A percentile compares a stretch with the other conserved stretches of the same genome.
These are phyloP conservation scores for Bombus pascuorum DNA, from an alignment of 1,140 invertebrate species.

Conservation along the genomic window DNA sequence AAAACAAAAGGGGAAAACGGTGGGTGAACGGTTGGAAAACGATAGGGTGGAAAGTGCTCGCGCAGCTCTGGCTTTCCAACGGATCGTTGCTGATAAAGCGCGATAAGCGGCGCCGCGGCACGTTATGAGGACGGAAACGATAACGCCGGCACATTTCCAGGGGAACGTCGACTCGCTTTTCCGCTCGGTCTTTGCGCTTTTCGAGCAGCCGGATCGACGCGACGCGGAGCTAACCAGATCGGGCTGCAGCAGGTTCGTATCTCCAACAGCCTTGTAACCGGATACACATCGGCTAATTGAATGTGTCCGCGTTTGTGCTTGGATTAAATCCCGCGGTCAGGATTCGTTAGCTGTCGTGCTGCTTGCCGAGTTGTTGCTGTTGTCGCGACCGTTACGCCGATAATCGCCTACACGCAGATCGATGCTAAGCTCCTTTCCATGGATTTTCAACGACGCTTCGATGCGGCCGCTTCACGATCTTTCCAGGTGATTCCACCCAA, in stretches of 20 bases:
- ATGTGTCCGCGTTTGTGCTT: slow-evolving; percentile 42
- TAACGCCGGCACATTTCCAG: slow-evolving; percentile 52
- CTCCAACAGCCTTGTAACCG: neutral
- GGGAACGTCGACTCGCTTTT: slow-evolving; percentile 36
- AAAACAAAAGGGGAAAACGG: neutral
- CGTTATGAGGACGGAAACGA: slow-evolving; percentile 50
- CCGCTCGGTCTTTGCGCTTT: slow-evolving; percentile 39
- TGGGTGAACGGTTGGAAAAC: neutral
- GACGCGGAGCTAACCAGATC: too few relatives aligned
- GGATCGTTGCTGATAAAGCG: slow-evolving; percentile 58
- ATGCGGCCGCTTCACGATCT: neutral
- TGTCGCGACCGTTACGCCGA: neutral
- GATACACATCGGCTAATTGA: slow-evolving; percentile 37
- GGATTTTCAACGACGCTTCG: neutral
- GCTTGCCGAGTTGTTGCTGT: neutral
- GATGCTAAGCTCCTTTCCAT: neutral
- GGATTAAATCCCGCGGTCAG: slow-evolving; percentile 2
- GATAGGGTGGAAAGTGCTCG: slow-evolving; percentile 6
- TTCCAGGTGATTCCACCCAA: neutral
- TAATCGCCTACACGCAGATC: neutral
- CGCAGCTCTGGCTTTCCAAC: slow-evolving; percentile 35
- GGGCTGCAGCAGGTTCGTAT: neutral
- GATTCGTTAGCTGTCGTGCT: slow-evolving; percentile 17
- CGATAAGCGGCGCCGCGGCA: slow-evolving; percentile 43
- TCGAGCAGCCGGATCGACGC: neutral